A percentile compares a stretch with the other conserved stretches of the same genome.
These are phyloP conservation scores for Camponotus pennsylvanicus DNA, from an alignment of 1,140 invertebrate genomes.

Conservation along the genomic window DNA sequence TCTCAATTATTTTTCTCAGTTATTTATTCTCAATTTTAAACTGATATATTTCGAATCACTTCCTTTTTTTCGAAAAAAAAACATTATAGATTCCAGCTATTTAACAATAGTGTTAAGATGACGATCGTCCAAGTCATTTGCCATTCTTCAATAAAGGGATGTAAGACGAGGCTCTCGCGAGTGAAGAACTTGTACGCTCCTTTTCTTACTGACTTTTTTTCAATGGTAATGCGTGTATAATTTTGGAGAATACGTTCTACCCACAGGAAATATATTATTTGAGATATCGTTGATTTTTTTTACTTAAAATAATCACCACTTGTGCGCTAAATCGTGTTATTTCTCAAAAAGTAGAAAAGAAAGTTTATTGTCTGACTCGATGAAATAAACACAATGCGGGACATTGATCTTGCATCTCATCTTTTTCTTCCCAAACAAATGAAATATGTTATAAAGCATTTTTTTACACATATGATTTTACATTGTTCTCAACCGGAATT, in stretches of 20 bases:
- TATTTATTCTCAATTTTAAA: not conserved
- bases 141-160: not conserved
- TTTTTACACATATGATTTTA: slow-evolving; percentile 40
- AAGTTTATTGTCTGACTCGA: not conserved
- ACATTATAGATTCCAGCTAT: not conserved
- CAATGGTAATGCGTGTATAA: not conserved
- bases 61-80: not conserved
- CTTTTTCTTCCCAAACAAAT: not conserved
- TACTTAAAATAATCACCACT: not conserved
- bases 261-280: not conserved
- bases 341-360: not conserved
- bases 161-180: slow-evolving; percentile 22
- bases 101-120: slow-evolving; percentile 24
- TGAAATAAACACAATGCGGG: not conserved
- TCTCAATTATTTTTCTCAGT: too few species aligned
- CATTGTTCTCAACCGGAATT: slow-evolving; percentile 3
- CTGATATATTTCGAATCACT: not conserved
- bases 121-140: not conserved
- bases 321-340: not conserved
- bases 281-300: slow-evolving; percentile 1
- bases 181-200: slow-evolving; percentile 4
- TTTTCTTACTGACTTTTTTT: slow-evolving; percentile 28
- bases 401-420: not conserved
- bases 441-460: slow-evolving; percentile 18
- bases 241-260: not conserved